Conservation (phyloP, 2,797 vertebrate species). For the Arctocebus calabarensis region DNA sequence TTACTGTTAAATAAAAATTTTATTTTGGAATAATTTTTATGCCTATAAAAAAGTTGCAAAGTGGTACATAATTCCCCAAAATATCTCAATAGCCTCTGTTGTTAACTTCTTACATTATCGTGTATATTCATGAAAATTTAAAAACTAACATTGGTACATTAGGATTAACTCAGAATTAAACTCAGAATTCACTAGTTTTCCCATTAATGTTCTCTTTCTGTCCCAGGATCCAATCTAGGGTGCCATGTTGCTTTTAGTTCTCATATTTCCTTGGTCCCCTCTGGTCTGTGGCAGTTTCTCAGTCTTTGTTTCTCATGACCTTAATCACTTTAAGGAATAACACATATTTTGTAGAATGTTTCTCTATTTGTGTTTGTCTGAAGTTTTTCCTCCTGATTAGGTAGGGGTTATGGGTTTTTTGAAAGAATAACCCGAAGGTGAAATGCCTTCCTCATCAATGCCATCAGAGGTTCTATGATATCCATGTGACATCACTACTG, state of each 20-base stretch:
- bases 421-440: not conserved
- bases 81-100: not conserved
- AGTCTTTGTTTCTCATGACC: not conserved
- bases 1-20: not conserved
- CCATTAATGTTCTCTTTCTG: not conserved
- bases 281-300: not conserved
- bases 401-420: not conserved
- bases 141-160: not conserved
- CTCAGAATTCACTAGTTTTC: not conserved
- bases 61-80: not conserved
- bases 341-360: not conserved
- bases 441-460: not conserved
- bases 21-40: conserved; percentile 36
- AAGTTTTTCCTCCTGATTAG: conserved; percentile 23
- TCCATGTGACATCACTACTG: not conserved
- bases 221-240: not conserved
- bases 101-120: not conserved
- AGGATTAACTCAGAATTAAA: not conserved
- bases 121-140: not conserved
- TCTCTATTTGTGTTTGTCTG: not conserved
- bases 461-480: not conserved
- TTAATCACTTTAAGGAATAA: not conserved
- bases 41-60: not conserved
- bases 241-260: not conserved
- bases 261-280: not conserved